Evolutionary conservation across 2,888 invertebrate species (phyloP).

Genomic region (Formica aserva): DNA sequence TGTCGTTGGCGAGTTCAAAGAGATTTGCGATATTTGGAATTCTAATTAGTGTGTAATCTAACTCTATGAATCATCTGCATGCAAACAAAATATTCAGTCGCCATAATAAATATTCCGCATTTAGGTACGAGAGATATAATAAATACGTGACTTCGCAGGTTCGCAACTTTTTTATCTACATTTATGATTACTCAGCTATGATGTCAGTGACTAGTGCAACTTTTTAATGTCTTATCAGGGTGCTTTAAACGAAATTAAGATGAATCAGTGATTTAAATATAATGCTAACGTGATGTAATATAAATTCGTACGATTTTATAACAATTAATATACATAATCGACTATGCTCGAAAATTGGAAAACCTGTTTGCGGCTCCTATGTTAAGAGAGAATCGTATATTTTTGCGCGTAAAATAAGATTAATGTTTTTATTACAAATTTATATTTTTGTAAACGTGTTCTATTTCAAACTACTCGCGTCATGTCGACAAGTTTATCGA

Average conservation of each 20-base stretch:
- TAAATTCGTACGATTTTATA: neutral
- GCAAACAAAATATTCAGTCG: conserved; percentile 21
- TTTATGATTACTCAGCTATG: neutral
- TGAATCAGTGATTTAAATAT: neutral
- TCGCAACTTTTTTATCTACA: neutral
- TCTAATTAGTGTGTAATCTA: neutral
- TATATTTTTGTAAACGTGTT: neutral
- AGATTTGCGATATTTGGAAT: neutral
- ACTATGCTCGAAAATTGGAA: neutral
- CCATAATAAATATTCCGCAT: neutral
- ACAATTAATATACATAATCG: neutral
- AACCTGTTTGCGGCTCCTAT: neutral
- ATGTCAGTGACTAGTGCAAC: neutral
- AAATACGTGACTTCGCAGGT: neutral
- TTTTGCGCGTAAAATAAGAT: neutral
- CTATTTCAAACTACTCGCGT: neutral
- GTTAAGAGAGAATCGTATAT: neutral
- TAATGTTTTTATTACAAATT: neutral
- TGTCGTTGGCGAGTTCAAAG: neutral
- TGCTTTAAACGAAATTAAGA: neutral
- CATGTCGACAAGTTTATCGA: neutral
- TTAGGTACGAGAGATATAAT: conserved; percentile 2
- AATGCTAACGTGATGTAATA: neutral
- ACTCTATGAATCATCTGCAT: conserved; percentile 1
- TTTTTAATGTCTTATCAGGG: neutral